Base-by-base conservation (phyloP, 2,888 invertebrate species). In the Artemia sinica region DNA sequence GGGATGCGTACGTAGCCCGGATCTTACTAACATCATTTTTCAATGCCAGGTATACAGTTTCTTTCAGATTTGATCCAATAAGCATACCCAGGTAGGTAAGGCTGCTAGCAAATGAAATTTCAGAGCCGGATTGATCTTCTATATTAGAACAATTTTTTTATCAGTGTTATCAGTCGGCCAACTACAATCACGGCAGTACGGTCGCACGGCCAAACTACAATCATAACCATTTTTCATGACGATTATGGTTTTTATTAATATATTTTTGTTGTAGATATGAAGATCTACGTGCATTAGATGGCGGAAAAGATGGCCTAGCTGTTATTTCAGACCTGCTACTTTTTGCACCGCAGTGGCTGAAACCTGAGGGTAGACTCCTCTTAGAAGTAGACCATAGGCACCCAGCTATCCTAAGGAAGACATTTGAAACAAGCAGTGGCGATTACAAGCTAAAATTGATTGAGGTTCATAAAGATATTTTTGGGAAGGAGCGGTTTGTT, bases 331-430 rank as follows among this genome's bases (percentile, higher is more conserved):
- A 14, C 2, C 51, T 68, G 49, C 12, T 68, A 49, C 68, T 10
- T 14, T 28, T 51, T 14, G 58, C 68, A 10, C 68, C 68, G 48
- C 28, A 68, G 14, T 68, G 68, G 68, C 63, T 68, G n/a, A 58
- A 48, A 49, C 52, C 28, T 8, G 66, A 9, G n/a, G 41, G 66
- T n/a, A 28, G 28, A 66, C 18, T 66, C 7, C 9, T 66, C 8
- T n/a, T 66, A 9, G 58, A 58, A 58, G 18, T 18, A 14, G 58
- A 58, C 58, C 58, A 58, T 58, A 8, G 58, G 58, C 58, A 58
- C 18, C 58, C 58, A 58, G 8, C 58, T 14, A 58, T 58, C 14
- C 58, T 58, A 8, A 58, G 58, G 58, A 8, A 58, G 58, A 58
- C 18, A 58, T 58, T 9, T 10, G 28, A 28, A 28, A 28, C 28